phyloP scores from a whole-genome alignment of 2,113 vertebrate genomes.

The Rhabdomys dilectus region DNA sequence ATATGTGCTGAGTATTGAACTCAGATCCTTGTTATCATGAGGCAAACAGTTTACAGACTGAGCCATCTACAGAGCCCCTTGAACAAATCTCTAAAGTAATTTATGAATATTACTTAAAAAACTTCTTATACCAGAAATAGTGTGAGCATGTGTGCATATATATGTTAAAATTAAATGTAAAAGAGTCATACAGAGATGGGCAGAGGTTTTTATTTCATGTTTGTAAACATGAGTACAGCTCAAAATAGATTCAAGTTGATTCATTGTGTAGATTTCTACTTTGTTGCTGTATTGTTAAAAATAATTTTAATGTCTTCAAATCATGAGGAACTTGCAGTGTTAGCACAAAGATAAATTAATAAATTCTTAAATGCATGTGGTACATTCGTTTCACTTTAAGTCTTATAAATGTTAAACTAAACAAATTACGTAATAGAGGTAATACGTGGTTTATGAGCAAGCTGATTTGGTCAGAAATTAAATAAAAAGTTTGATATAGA shows the following conservation, averaged over 20 bases:
- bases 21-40: neutral
- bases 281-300: neutral
- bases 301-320: conserved; percentile 40
- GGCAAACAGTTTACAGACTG: neutral
- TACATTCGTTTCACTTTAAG: neutral
- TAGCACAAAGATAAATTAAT: conserved; percentile 21
- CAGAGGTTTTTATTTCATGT: conserved; percentile 33
- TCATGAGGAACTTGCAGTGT: neutral
- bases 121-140: neutral
- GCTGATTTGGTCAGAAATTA: neutral
- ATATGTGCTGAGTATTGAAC: neutral
- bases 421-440: neutral
- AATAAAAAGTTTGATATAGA: neutral
- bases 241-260: neutral
- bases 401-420: conserved; percentile 18
- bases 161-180: neutral
- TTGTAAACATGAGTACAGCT: neutral
- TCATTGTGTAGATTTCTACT: neutral
- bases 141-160: neutral
- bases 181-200: neutral
- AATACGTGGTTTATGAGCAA: neutral
- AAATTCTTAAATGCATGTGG: neutral
- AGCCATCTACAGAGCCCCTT: neutral
- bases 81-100: neutral
- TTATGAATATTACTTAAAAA: neutral